Base-by-base conservation (phyloP, 2,888 invertebrate species). In the Dasysyrphus tricinctus region DNA sequence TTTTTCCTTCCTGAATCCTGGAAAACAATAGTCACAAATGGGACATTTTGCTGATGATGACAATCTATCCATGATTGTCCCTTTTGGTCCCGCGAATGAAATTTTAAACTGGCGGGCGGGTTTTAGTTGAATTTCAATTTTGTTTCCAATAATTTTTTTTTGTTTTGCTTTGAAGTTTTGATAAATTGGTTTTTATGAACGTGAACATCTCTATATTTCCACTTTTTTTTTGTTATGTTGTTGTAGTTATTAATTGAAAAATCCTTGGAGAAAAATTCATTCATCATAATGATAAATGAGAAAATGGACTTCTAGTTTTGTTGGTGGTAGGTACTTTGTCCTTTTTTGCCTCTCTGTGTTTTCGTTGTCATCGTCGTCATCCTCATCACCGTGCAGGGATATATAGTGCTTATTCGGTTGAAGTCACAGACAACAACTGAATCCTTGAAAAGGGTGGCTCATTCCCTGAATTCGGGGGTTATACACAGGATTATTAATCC, bases 271-370 rank as follows among this genome's bases (percentile, higher is more conserved):
- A 5, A 76, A 56, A 56, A 59, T 72, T 84, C 83, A 84, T 84
- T 84, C 83, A 84, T 84, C 83, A 84, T 84, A 80, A 75, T 84
- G 83, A 84, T 84, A 84, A 75, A 84, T 80, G 80, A 51, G 34
- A 39, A 69, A 57, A 56, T 29, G 78, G 61, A 69, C 34, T 37
- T 65, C 24, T 39, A 39, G 51, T 69, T 24, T 54, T 54, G 16
- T 39, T 49, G 61, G 11, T 42, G 44, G 14, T 16, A 67, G 44
- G 14, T 16, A 67, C 47, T 61, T 59, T 57, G 59, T 73, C 54
- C 54, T 61, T 78, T 49, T 73, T 73, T 44, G 51, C n/a, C 65
- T 54, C 37, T 39, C 9, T 24, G 51, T 32, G 19, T 39, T 2
- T 7, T 29, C 1, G 42, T 65, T n/a, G 44, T 32, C 14, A 32